Evolutionary conservation across 2,888 invertebrate genomes (phyloP).

Genomic region (Idaea biselata): DNA sequence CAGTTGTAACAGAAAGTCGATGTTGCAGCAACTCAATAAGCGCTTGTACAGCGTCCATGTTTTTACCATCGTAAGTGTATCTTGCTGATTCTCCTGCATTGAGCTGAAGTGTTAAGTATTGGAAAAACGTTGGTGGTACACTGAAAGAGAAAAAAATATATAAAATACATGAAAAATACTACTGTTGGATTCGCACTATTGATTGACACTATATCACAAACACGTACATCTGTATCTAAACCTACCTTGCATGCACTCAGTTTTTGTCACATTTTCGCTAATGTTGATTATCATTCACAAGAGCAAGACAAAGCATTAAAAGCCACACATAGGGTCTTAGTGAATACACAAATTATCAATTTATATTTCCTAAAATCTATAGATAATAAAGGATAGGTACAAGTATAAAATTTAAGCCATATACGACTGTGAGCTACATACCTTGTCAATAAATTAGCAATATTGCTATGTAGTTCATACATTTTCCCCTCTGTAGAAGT

Average conservation of each 20-base stretch:
- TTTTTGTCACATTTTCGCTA: too few species aligned
- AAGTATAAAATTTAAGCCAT: too few species aligned
- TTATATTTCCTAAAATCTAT: too few species aligned
- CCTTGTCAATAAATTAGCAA: conserved; percentile 90
- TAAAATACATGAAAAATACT: not conserved
- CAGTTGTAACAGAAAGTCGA: conserved; percentile 80
- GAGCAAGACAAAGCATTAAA: too few species aligned
- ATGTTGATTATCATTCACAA: not conserved
- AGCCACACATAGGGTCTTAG: too few species aligned
- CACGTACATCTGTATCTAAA: too few species aligned
- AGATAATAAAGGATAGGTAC: too few species aligned
- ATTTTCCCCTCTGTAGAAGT: conserved; percentile 80
- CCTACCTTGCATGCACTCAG: too few species aligned
- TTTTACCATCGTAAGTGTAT: conserved; percentile 84
- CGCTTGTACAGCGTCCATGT: conserved; percentile 88
- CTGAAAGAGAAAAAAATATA: conserved; percentile 56
- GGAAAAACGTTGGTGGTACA: conserved; percentile 88
- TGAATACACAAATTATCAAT: too few species aligned
- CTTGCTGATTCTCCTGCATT: conserved; percentile 69
- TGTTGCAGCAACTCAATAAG: conserved; percentile 86
- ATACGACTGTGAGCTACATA: conserved; percentile 24
- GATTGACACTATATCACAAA: too few species aligned
- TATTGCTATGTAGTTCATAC: conserved; percentile 87
- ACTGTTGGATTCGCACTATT: too few species aligned
- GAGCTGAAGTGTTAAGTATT: conserved; percentile 83